Conservation (phyloP, 2,888 invertebrate species). For the Lasioglossum vierecki region DNA sequence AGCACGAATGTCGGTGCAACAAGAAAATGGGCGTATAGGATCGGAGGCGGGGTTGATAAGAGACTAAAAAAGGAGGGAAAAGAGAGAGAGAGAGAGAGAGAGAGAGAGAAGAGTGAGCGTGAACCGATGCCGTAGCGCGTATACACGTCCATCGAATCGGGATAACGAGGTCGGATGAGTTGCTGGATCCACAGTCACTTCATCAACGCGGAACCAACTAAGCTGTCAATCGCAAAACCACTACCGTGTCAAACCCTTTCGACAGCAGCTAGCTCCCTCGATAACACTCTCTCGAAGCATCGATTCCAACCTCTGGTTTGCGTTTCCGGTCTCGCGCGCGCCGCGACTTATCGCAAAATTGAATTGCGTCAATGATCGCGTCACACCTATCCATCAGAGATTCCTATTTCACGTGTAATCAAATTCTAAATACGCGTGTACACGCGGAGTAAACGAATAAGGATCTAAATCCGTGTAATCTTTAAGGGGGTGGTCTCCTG, state of each 20-base stretch:
- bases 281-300: constrained; percentile 55
- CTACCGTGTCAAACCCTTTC: constrained; percentile 69
- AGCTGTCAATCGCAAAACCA: constrained; percentile 80
- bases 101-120: constrained; percentile 12
- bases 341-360: neutral
- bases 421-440: no score
- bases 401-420: no score
- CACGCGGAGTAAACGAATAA: no score
- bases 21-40: constrained; percentile 23
- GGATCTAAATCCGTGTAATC: no score
- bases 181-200: constrained; percentile 76
- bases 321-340: neutral
- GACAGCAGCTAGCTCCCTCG: constrained; percentile 52
- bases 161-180: constrained; percentile 79
- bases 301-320: constrained; percentile 21
- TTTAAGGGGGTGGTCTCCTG: no score
- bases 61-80: neutral
- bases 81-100: neutral
- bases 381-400: neutral
- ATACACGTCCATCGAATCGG: constrained; percentile 56
- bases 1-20: neutral
- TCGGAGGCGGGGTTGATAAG: constrained; percentile 5
- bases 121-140: constrained; percentile 25
- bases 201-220: constrained; percentile 73
- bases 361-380: neutral